Base-by-base conservation (phyloP, 2,797 vertebrate genomes). In the Intellagama lesueurii region DNA sequence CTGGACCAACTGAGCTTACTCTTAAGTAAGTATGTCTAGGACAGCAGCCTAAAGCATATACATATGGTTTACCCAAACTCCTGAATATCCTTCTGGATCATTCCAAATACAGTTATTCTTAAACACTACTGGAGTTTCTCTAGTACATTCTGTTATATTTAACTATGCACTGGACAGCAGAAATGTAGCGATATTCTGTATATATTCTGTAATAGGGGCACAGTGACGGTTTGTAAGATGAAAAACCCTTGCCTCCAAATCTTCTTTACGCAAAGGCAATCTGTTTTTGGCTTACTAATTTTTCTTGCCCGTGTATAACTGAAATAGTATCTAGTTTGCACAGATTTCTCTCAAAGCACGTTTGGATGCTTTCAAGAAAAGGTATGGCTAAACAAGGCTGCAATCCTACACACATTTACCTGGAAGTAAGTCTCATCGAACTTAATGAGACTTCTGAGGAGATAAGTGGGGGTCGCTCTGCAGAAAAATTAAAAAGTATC, bases 101-200 rank as follows among this genome's bases (percentile, higher is more conserved):
- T 60, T 83, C 90, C 26, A 19, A 49, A 66, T 44, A 40, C 87
- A 40, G 78, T 83, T 47, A 69, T 79, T 81, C 72, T 76, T 14
- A 76, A 49, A 56, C 49, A 35, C 69, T 69, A 7, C 24, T 68
- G 56, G 47, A 64, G 75, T 91, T 78, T 49, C 85, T 49, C 35
- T 84, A 76, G 88, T 83, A 88, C 76, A 89, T 69, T 78, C 73
- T 86, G 72, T 52, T 83, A 69, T 40, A 90, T 72, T 93, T 94
- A 93, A 93, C 89, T 81, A 88, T 89, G 73, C 93, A 47, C 22
- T 4, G 12, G 2, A 32, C 66, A 19, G 22, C 40, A 17, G 28
- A 44, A 72, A 79, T 8, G n/a, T 47, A 35, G 77, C 40, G 60
- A 30, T 14, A 40, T 70, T 76, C 17, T 28, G 49, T 1, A 5